Conservation (phyloP, 2,797 vertebrate species). For the Florisuga fusca region DNA sequence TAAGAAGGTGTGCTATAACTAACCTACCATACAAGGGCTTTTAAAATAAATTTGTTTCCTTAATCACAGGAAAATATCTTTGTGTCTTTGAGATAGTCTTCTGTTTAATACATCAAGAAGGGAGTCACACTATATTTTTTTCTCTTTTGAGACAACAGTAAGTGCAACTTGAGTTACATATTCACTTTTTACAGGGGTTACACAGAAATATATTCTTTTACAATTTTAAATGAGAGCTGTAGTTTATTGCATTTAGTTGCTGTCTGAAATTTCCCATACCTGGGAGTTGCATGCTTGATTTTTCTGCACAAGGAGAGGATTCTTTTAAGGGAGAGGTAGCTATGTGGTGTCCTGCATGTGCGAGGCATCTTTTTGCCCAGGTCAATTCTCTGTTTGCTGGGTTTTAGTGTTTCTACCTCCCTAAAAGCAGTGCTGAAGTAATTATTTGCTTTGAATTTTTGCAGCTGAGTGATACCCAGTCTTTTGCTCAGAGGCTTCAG, state of each 20-base stretch:
- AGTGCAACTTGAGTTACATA: not conserved
- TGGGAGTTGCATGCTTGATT: not conserved
- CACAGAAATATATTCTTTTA: not conserved
- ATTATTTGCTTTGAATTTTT: constrained; percentile 23
- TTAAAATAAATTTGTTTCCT: not conserved
- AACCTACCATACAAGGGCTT: not conserved
- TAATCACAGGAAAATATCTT: not conserved
- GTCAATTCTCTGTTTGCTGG: not conserved
- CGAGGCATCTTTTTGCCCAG: not conserved
- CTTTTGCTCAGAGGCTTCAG: constrained; percentile 92
- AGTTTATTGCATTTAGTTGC: not conserved
- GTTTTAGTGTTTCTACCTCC: not conserved
- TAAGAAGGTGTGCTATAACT: not conserved
- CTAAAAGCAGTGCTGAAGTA: not conserved
- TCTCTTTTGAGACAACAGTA: not conserved
- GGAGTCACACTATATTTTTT: not conserved
- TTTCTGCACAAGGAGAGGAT: not conserved
- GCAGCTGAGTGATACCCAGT: constrained; percentile 86
- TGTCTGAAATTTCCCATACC: not conserved
- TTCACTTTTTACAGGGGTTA: not conserved
- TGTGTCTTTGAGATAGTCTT: not conserved
- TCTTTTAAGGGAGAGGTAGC: not conserved
- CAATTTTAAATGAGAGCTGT: not conserved
- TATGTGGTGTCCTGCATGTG: not conserved
- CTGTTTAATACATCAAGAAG: not conserved